Base-by-base conservation (phyloP, 1,140 invertebrate genomes). In the Drosophila cardini region DNA sequence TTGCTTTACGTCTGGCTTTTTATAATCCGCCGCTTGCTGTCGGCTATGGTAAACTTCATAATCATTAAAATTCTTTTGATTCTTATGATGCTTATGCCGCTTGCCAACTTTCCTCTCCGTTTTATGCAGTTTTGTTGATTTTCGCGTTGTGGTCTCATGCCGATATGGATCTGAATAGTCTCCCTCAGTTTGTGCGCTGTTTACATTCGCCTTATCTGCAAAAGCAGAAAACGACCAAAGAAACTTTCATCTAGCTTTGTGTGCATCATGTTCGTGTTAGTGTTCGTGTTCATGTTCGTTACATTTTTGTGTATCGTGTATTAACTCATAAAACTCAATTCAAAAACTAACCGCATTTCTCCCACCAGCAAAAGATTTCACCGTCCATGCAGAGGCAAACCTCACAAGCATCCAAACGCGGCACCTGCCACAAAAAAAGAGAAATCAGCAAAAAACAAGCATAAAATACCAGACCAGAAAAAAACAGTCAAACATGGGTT, bases 321-420 rank as follows among this genome's bases (percentile, higher is more conserved):
- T 72, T 62, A 53, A 55, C 62, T 57, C 43, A 67, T 21, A 61
- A 61, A 64, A 60, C 67, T 72, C 77, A 50, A 72, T 68, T 65
- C 65, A 60, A 63, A 26, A 72, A 90, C 91, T 90, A 90, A 92
- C 91, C 87, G 92, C 94, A 95, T 87, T 94, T 94, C 82, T 95
- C 94, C 95, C 95, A 96, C 94, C 95, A 96, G 90, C 95, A 96
- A 91, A 95, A 96, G 92, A 96, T 94, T 85, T 95, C 95, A 8
- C 95, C 95, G 68, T 95, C 95, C 62, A 95, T 93, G 82, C 95
- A 96, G 11, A 96, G 92, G 85, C 95, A 95, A 79, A 95, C 94
- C 76, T 95, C 95, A 89, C 95, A 95, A 16, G 93, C 93, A 90
- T 96, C 95, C 26, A 78, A 67, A 50, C 93, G 92, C 63, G 93